Base-by-base conservation (phyloP, 2,797 vertebrate species). In the Moxostoma hubbsi region DNA sequence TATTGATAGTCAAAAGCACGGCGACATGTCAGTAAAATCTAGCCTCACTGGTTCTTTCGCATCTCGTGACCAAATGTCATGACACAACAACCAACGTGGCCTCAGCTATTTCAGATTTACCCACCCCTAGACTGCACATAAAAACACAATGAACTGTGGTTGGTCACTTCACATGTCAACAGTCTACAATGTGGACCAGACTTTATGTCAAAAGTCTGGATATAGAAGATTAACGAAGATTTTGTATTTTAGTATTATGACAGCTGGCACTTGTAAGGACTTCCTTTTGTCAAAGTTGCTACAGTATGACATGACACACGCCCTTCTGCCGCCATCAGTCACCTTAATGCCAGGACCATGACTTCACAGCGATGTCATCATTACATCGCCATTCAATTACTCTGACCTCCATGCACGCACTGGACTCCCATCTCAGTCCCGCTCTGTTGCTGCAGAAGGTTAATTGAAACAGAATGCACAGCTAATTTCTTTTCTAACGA, bases 391-490 rank as follows among this genome's bases (percentile, higher is more conserved):
- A 92, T 92, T 94, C 93, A 93, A 94, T 93, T 93, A 92, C 90
- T 86, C 89, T 92, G 91, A 93, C 92, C 93, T 92, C 89, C 85
- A 81, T 68, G 79, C 87, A 87, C 71, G 88, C 90, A 86, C 79
- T 83, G 86, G 86, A 88, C 87, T 80, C 83, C 89, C 91, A 90
- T 89, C 86, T 81, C 86, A 79, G 85, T 87, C 78, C 75, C 86
- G 88, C 90, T 93, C 90, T 81, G 84, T 91, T 90, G 84, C 87
- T 85, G 49, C 73, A 82, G 90, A 93, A 94, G 93, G 93, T 94
- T 94, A 94, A 94, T 94, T 94, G 92, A 94, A 94, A 93, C 87
- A 81, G 89, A 94, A 94, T 91, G 92, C 89, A 90, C 92, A 88
- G 92, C 93, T 93, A 93, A 94, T 93, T 94, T 93, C 86, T 90